Base-by-base conservation (phyloP, 2,888 invertebrate genomes). In the Phengaris alcon region DNA sequence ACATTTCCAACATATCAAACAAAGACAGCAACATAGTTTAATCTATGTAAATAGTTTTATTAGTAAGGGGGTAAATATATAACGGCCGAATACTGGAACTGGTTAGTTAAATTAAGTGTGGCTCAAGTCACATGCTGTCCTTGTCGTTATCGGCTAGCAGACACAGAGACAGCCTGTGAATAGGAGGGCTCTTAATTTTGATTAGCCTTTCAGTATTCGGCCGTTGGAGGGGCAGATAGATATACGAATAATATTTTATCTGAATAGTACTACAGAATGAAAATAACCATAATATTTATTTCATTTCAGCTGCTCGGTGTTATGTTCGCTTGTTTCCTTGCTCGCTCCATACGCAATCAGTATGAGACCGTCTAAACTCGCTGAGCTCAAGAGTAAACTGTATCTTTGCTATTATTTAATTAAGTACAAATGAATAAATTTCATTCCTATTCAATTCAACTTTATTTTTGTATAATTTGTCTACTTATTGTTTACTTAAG, bases 261-360 rank as follows among this genome's bases (percentile, higher is more conserved):
- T 8, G n/a, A n/a, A 3, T 59, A 10, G 6, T 22, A 64, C 15
- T 70, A 64, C 6, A 12, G 3, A 13, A 44, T 0, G 35, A 44
- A 64, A 76, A 75, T 51, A 2, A 51, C 48, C 44, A 35, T 48
- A 59, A 68, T 46, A 54, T 57, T 70, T 75, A 10, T 51, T 78
- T 75, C 80, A 76, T 91, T 95, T 79, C 94, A 97, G 97, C 93
- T 98, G 74, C 94, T 98, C 83, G 98, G 98, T 73, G 97, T 98
- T 75, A 94, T 97, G 79, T 98, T 98, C 88, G 97, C 99, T 52
- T 99, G 98, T 94, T 97, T 97, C 87, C 94, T 99, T 89, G 98
- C 97, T 80, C 96, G 98, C 84, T 97, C 98, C 82, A 98, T 99
- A 87, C 97, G 97, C 87, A 97, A 96, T 89, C 98, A 97, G 88